Percentiles rank a stretch among this genome's conserved stretches.
Evolutionary conservation across 2,797 vertebrate genomes (phyloP).

Genomic region (Sebastolobus alascanus): DNA sequence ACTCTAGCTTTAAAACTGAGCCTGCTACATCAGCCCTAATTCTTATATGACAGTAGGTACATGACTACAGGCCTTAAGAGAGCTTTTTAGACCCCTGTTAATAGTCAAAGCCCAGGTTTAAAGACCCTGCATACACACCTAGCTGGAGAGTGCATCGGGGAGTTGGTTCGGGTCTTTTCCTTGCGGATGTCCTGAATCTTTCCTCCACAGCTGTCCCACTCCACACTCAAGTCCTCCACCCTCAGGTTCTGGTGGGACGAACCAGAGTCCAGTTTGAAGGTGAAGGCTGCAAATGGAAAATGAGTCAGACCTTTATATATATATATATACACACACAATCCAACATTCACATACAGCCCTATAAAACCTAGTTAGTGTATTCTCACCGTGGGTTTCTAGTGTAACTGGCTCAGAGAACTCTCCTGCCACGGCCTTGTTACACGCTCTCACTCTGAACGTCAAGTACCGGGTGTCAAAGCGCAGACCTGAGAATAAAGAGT

Average conservation of each 20-base stretch:
- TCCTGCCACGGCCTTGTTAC: constrained; percentile 95
- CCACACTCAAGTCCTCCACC: constrained; percentile 93
- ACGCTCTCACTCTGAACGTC: constrained; percentile 94
- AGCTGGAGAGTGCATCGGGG: constrained; percentile 94
- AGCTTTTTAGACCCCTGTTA: neutral
- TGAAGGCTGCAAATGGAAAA: constrained; percentile 86
- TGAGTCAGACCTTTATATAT: neutral
- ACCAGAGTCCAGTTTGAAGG: constrained; percentile 91
- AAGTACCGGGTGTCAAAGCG: constrained; percentile 96
- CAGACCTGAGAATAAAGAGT: constrained; percentile 82
- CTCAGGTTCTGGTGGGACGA: constrained; percentile 96
- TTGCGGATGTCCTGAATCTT: constrained; percentile 96
- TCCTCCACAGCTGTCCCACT: constrained; percentile 96
- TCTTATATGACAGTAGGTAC: neutral
- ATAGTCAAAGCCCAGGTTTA: neutral
- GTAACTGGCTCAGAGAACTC: constrained; percentile 94
- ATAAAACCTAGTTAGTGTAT: neutral
- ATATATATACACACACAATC: neutral
- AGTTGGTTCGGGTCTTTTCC: constrained; percentile 92
- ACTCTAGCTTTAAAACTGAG: no score
- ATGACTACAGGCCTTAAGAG: neutral
- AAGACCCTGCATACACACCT: constrained; percentile 81
- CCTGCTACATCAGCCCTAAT: no score
- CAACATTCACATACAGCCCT: neutral
- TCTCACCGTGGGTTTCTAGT: constrained; percentile 92